Evolutionary conservation across 2,113 vertebrate genomes (phyloP), one percentile per base, ranked within the genome.

Genomic region (Porphyrio hochstetteri): DNA sequence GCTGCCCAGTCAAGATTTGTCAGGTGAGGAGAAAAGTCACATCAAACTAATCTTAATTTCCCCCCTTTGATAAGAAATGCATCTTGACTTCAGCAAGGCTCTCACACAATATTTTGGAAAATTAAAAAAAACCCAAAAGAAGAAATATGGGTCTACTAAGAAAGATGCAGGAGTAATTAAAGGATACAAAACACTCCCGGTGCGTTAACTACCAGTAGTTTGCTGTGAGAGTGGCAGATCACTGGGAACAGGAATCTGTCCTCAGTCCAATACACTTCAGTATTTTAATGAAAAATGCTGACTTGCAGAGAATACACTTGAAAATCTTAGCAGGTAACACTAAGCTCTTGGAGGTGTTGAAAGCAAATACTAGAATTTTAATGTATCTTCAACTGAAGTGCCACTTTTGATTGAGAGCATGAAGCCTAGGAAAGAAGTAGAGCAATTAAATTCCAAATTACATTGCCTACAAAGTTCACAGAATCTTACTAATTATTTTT

Each of bases 11-110:
- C 56, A 60, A 75, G 53, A 78, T 44, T 19, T 48, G 29, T 27
- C 8, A 4, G 10, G n/a, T n/a, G n/a, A 7, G 9, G 2, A 6
- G 6, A 2, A 48, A 48, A 15, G 10, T 28, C 59, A 36, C 38
- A 83, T 65, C 16, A 61, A 63, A 48, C 28, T 82, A 35, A 79
- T 46, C 28, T n/a, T 46, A 48, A 33, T 70, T 76, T 27, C 25
- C 33, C 33, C 27, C 8, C 24, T 53, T 28, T 36, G 15, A 63
- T 17, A 63, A 63, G 56, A 55, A 79, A 50, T 6, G 3, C 9
- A 35, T 18, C 27, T 52, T 31, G 15, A 56, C 35, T 67, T 86
- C 35, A 67, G 16, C 21, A 8, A 67, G 19, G 7, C 90, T 69
- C 24, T 9, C 48, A 80, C 11, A n/a, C 13, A 55, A 33, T 9